Evolutionary conservation across 2,113 vertebrate species (phyloP).

Genomic region (Anser cygnoides): DNA sequence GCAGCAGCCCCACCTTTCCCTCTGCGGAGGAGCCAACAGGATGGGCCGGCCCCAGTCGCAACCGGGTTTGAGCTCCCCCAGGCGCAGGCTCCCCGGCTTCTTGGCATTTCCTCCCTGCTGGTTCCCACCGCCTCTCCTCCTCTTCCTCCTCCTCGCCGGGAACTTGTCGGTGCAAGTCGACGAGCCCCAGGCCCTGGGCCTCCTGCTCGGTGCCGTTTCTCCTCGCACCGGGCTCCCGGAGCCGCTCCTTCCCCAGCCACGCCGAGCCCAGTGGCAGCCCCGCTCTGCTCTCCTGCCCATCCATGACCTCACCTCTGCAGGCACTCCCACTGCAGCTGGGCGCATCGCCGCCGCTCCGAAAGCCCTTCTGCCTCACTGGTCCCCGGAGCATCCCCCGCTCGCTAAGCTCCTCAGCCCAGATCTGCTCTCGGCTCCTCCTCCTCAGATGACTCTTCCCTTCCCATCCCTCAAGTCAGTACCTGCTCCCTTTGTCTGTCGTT

Average conservation of each 20-base stretch:
- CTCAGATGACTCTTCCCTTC: conserved; percentile 53
- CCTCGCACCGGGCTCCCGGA: neutral
- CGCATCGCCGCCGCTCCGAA: neutral
- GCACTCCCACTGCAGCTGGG: neutral
- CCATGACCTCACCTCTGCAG: conserved; percentile 53
- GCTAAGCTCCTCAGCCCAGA: conserved; percentile 46
- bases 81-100: neutral
- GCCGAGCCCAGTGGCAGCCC: neutral
- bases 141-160: neutral
- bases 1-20: neutral
- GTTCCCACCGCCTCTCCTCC: neutral
- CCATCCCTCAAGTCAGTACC: conserved; percentile 57
- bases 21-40: neutral
- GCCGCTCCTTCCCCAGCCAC: neutral
- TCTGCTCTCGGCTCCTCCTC: conserved; percentile 53
- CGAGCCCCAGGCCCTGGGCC: neutral
- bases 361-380: conserved; percentile 48
- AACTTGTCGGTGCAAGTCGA: conserved; percentile 6
- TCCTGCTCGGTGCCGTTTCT: neutral
- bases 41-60: neutral
- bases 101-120: neutral
- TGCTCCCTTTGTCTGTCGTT: conserved; percentile 52
- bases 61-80: accelerated
- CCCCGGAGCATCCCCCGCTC: conserved; percentile 47
- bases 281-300: neutral